A percentile compares a stretch with the other conserved stretches of the same genome.
These are phyloP conservation scores for Oreochromis tanganicae DNA, from an alignment of 2,113 vertebrate genomes.

Conservation along the genomic window DNA sequence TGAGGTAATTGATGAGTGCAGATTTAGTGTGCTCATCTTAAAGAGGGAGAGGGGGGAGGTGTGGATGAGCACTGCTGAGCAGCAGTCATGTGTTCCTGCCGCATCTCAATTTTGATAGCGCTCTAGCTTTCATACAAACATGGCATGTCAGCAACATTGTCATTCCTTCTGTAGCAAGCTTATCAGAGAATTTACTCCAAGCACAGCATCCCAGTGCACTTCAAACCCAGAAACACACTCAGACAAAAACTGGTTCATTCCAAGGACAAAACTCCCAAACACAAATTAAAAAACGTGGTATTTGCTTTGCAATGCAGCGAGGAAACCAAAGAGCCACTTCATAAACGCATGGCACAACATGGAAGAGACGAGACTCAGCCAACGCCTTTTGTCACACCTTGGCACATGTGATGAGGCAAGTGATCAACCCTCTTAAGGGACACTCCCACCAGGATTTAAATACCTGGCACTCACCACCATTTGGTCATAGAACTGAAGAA, in stretches of 20 bases:
- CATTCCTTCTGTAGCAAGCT: neutral
- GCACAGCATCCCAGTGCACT: neutral
- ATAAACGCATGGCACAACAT: neutral
- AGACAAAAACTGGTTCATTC: neutral
- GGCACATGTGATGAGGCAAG: neutral
- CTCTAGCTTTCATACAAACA: neutral
- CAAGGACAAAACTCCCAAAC: neutral
- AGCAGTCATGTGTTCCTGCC: neutral
- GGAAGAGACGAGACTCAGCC: neutral
- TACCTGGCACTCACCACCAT: too few species aligned
- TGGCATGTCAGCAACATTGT: neutral
- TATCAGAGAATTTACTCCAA: neutral
- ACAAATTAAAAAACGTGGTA: neutral
- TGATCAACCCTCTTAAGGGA: neutral
- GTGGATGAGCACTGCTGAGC: neutral
- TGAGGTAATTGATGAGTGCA: neutral
- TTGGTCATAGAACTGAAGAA: too few species aligned
- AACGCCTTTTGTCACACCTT: neutral
- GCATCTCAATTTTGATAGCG: rapidly evolving
- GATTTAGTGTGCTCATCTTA: neutral
- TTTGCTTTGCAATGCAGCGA: too few species aligned
- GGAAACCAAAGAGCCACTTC: neutral
- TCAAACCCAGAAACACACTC: neutral
- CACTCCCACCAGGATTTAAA: too few species aligned
- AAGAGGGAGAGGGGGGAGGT: neutral